Conservation (phyloP, 2,888 invertebrate species). For the Agrilus cyanescens region DNA sequence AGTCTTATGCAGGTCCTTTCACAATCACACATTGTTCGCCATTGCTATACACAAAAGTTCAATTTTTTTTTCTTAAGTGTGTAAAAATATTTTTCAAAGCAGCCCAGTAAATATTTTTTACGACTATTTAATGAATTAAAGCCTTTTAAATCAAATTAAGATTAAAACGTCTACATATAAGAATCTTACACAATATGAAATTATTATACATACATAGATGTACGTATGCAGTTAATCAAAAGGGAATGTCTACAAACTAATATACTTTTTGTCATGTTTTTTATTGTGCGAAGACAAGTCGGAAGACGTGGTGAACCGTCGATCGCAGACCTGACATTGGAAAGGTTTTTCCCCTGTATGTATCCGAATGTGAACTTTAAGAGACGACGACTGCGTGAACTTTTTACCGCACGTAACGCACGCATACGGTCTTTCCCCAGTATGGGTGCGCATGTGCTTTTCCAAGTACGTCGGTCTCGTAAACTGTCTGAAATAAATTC, state of each 20-base stretch:
- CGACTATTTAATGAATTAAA: too few relatives aligned
- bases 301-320: constrained; percentile 30
- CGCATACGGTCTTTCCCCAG: constrained; percentile 34
- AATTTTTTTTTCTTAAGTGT: too few relatives aligned
- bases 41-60: too few relatives aligned
- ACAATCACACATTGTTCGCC: too few relatives aligned
- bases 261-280: constrained; percentile 31
- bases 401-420: constrained; percentile 30
- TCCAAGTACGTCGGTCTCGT: constrained; percentile 43
- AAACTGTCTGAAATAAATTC: constrained; percentile 29
- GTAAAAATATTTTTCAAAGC: too few relatives aligned
- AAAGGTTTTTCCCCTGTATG: constrained; percentile 33
- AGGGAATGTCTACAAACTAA: constrained; percentile 22
- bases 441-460: constrained; percentile 39
- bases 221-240: too few relatives aligned
- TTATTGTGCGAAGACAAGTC: constrained; percentile 29
- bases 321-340: constrained; percentile 28
- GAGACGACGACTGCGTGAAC: constrained; percentile 31
- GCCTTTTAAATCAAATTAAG: too few relatives aligned
- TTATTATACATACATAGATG: too few relatives aligned
- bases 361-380: constrained; percentile 30
- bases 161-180: too few relatives aligned
- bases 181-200: too few relatives aligned
- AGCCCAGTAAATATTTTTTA: too few relatives aligned
- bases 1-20: too few relatives aligned